These are phyloP conservation scores for Mormoops blainvillei DNA, from an alignment of 2,113 vertebrate species.

Conservation along the genomic window DNA sequence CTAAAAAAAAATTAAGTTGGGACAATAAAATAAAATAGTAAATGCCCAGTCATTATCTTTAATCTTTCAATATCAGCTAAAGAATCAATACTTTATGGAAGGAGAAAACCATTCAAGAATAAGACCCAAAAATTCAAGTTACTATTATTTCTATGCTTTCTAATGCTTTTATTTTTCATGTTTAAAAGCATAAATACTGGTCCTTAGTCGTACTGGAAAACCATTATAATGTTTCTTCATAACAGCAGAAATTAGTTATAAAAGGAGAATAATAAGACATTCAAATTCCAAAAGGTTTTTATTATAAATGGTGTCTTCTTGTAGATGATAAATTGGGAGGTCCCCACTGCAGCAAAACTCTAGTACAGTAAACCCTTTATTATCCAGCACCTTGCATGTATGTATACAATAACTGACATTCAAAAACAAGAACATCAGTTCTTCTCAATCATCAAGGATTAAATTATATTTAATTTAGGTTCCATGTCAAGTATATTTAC, in stretches of 20 bases:
- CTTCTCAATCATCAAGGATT: background rate
- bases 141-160: conserved; percentile 10
- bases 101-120: background rate
- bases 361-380: background rate
- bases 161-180: background rate
- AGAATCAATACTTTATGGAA: background rate
- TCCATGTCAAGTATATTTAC: background rate
- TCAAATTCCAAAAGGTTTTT: background rate
- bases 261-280: background rate
- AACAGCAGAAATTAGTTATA: conserved; percentile 16
- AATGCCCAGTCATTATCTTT: background rate
- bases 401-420: background rate
- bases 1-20: conserved; percentile 2
- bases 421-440: background rate
- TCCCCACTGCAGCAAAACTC: background rate
- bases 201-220: background rate
- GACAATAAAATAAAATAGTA: conserved; percentile 11
- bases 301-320: background rate
- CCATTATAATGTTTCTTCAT: background rate
- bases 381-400: background rate
- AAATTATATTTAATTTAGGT: background rate
- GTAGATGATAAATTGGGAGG: background rate
- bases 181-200: background rate
- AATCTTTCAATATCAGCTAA: background rate
- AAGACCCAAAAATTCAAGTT: background rate